phyloP scores from a whole-genome alignment of 1,140 invertebrate species.

The Sinonovacula constricta region DNA sequence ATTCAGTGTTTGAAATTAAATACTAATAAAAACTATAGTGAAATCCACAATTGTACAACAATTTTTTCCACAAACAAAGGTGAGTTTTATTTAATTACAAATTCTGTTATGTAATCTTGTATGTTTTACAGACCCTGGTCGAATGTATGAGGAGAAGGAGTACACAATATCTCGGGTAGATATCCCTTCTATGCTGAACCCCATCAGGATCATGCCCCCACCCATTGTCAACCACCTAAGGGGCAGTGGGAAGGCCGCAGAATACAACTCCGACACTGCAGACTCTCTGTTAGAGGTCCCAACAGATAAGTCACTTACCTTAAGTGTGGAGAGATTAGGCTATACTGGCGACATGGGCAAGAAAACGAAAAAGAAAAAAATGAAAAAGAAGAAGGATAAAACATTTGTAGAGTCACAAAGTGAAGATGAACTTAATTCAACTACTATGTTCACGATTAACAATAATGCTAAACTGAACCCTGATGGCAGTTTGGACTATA shows the following conservation, averaged over 20 bases:
- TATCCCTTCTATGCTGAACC: slow-evolving; percentile 33
- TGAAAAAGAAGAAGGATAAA: slow-evolving; percentile 26
- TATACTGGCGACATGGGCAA: neutral
- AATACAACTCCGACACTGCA: slow-evolving; percentile 62
- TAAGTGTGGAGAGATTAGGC: neutral
- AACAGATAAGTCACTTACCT: slow-evolving; percentile 28
- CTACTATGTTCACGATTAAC: slow-evolving; percentile 59
- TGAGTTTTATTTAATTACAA: too few species aligned
- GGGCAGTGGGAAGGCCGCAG: slow-evolving; percentile 19
- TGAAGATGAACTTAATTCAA: slow-evolving; percentile 55
- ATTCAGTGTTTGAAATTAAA: too few species aligned
- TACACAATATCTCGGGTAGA: slow-evolving; percentile 51
- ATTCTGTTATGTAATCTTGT: neutral
- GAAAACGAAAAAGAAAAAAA: slow-evolving; percentile 15
- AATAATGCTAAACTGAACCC: slow-evolving; percentile 50
- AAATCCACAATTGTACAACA: too few species aligned
- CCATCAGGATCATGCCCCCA: slow-evolving; percentile 43
- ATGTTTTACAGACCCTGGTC: slow-evolving; percentile 55
- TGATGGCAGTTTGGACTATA: slow-evolving; percentile 61
- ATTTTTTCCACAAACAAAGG: too few species aligned
- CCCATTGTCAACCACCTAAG: slow-evolving; percentile 37
- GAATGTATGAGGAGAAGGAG: slow-evolving; percentile 49
- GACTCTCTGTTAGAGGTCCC: slow-evolving; percentile 63
- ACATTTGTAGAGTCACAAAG: neutral
- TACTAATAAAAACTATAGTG: too few species aligned